Evolutionary conservation across 2,113 vertebrate genomes (phyloP).

Genomic region (Alaudala cheleensis): DNA sequence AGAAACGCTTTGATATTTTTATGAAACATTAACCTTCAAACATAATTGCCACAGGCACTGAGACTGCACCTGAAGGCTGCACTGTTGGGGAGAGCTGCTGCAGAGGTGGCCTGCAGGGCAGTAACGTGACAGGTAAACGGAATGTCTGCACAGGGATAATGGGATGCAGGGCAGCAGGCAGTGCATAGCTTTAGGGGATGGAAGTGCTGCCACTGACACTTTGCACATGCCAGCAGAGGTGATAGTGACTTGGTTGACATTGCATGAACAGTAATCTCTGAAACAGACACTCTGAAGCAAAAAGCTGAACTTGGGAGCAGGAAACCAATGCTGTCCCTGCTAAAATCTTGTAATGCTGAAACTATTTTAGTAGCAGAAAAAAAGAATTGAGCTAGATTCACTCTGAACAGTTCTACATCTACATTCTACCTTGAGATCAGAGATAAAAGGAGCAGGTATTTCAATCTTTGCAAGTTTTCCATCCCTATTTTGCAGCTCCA

Average conservation of each 20-base stretch:
- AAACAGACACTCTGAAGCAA: neutral
- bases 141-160: neutral
- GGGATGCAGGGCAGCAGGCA: constrained; percentile 5
- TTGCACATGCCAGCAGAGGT: neutral
- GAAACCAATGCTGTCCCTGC: neutral
- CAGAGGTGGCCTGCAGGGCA: neutral
- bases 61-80: constrained; percentile 12
- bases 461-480: neutral
- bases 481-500: neutral
- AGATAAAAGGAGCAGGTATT: neutral
- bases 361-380: neutral
- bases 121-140: neutral
- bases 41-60: neutral
- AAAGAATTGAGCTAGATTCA: neutral
- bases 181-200: neutral
- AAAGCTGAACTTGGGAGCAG: neutral
- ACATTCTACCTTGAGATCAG: neutral
- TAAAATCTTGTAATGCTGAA: neutral
- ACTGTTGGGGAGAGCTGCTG: neutral
- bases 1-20: constrained; percentile 9
- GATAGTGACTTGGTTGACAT: neutral
- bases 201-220: neutral
- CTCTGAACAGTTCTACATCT: neutral
- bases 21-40: constrained; percentile 42
- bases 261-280: neutral